Evolutionary conservation across 2,797 vertebrate genomes (phyloP), one percentile per base, ranked within the genome.

Genomic region (Neostethus bicornis): DNA sequence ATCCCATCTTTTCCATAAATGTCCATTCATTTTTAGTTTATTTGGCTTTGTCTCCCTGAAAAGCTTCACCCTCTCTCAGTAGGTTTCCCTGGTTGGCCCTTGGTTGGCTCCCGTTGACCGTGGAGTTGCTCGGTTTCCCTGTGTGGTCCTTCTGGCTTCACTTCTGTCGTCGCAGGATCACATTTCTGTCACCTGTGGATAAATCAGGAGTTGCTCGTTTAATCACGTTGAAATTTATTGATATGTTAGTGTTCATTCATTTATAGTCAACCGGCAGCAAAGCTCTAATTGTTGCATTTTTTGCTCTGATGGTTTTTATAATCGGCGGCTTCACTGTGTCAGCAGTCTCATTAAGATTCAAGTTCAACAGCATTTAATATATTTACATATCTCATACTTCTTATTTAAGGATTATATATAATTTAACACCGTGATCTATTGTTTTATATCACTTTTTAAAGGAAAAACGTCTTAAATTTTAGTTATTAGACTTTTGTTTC

Each of bases 171-270:
- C 72, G 52, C 81, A 66, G 32, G 69, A 55, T 58, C 67, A 67
- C 70, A 43, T 72, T 65, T 70, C 73, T 76, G 78, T 87, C 85
- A 89, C 87, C 87, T 90, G 89, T 84, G 79, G 86, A 85, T 81
- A 76, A 66, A 87, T 83, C 70, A 87, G 79, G 62, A 83, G 63
- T 66, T 75, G 58, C 51, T 48, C 19, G 14, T 19, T 9, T 48
- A 70, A 80, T 71, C 73, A 79, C 68, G 54, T 74, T 70, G 60
- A 44, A 26, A 53, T 73, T 58, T 69, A 44, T 41, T 45, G 17
- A 51, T 41, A 28, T 39, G 28, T 64, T 64, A 45, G 5, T 21
- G 21, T 49, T 28, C 24, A 9, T 49, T 54, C 16, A 34, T 63
- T 51, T 62, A 20, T 31, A 7, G 21, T 14, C 44, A 25, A 26